Conservation (phyloP, 2,888 invertebrate species). For the Eilema caniola region DNA sequence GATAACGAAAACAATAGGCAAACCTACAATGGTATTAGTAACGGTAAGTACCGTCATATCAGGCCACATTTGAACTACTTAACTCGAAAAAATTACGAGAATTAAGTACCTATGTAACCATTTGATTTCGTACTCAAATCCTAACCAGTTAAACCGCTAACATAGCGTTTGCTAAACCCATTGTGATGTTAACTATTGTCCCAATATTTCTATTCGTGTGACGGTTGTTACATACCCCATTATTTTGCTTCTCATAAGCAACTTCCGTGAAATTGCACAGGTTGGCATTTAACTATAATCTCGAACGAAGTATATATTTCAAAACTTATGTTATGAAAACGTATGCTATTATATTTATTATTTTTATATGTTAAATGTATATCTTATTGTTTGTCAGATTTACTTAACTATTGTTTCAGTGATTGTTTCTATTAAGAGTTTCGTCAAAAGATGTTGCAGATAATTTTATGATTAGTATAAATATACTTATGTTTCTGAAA, state of each 20-base stretch:
- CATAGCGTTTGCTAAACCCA: conserved; percentile 36
- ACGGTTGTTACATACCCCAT: conserved; percentile 63
- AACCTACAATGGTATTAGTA: no score
- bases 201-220: conserved; percentile 55
- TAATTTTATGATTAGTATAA: not conserved
- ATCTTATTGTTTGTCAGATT: no score
- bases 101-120: no score
- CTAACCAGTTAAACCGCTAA: conserved; percentile 6
- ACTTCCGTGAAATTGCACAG: conserved; percentile 68
- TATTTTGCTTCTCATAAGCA: conserved; percentile 73
- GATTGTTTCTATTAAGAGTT: not conserved
- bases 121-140: not conserved
- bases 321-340: conserved; percentile 34
- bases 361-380: not conserved
- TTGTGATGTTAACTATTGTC: conserved; percentile 54
- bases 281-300: conserved; percentile 49
- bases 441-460: conserved; percentile 4
- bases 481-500: not conserved
- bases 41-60: no score
- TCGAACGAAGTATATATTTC: conserved; percentile 52
- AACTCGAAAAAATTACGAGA: no score
- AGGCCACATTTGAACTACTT: no score
- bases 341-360: conserved; percentile 19
- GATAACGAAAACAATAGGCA: no score
- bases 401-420: conserved; percentile 1